These are phyloP conservation scores for Phenacoccus solenopsis DNA, from an alignment of 1,140 invertebrate species.

Conservation along the genomic window DNA sequence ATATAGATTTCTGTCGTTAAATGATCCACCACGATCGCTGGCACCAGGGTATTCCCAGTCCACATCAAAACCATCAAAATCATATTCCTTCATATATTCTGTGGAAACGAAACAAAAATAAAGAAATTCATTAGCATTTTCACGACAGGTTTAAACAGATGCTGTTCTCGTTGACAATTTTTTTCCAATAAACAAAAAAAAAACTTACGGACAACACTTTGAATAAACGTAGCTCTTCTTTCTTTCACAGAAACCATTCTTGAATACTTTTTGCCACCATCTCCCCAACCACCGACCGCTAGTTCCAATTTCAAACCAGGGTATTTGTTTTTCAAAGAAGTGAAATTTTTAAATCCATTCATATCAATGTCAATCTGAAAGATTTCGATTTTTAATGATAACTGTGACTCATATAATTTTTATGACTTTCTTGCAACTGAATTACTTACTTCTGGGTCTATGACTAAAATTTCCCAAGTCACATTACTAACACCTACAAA, in stretches of 20 bases:
- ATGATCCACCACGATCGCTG: constrained; percentile 67
- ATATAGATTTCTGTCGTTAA: constrained; percentile 68
- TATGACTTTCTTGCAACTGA: background rate
- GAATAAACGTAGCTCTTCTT: constrained; percentile 55
- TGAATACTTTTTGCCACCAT: constrained; percentile 75
- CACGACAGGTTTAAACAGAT: too few species aligned
- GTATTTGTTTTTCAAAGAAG: constrained; percentile 51
- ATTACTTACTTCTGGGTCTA: constrained; percentile 57
- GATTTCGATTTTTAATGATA: background rate
- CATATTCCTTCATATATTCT: constrained; percentile 60
- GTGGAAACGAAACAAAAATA: constrained; percentile 25
- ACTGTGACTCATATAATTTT: background rate
- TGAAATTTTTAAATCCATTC: constrained; percentile 72
- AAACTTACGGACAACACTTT: constrained; percentile 39
- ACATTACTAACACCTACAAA: constrained; percentile 73
- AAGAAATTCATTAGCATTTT: too few species aligned
- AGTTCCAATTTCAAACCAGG: constrained; percentile 62
- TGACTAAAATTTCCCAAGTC: constrained; percentile 59
- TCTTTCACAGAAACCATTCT: constrained; percentile 54
- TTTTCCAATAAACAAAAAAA: background rate
- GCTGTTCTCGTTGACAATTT: too few species aligned
- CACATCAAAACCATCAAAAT: constrained; percentile 69
- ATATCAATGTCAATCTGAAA: constrained; percentile 53
- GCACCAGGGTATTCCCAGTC: constrained; percentile 82
- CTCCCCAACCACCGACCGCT: constrained; percentile 77